Evolutionary conservation across 2,888 invertebrate genomes (phyloP), one percentile per base, ranked within the genome.

Genomic region (Melinaea marsaeus): DNA sequence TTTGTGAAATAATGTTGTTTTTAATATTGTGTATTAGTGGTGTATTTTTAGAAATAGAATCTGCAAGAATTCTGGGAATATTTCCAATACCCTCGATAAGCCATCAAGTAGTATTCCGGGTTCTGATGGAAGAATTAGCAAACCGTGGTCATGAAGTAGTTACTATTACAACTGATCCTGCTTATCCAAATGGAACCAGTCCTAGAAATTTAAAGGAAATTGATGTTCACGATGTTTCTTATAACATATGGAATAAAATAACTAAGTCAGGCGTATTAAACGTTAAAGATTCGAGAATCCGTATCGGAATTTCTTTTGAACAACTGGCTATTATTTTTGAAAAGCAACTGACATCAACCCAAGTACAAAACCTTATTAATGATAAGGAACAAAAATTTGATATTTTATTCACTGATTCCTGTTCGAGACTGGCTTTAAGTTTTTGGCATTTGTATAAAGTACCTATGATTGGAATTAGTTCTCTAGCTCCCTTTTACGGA

Each of bases 161-260:
- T 0, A 68, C 78, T 0, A 61, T 79, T 0, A 80, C 79, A 2
- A 59, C 80, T 2, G 76, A 80, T 60, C 78, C 80, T 0, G 70
- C 66, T 1, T 77, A 67, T 37, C 62, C 71, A 4, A 73, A 74
- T 60, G 73, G 72, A 4, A n/a, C 71, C 33, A 33, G 70, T 1
- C 77, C 78, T 3, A 48, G 35, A n/a, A 81, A 82, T 58, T 47
- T 79, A 3, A 81, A 73, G 13, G 80, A 81, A 72, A 77, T 83
- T 3, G 78, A 81, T 22, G 64, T 80, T 0, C 79, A 80, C 37
- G 76, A 80, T 60, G 45, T 75, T 2, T 78, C 80, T 0, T 78
- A 81, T 55, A 34, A 22, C 33, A 34, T 61, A 13, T 63, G 61
- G 61, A 62, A 46, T 13, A 34, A 34, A 13, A 55, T 55, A 48